Conservation (phyloP, 2,888 invertebrate genomes). For the Plagodis dolabraria region DNA sequence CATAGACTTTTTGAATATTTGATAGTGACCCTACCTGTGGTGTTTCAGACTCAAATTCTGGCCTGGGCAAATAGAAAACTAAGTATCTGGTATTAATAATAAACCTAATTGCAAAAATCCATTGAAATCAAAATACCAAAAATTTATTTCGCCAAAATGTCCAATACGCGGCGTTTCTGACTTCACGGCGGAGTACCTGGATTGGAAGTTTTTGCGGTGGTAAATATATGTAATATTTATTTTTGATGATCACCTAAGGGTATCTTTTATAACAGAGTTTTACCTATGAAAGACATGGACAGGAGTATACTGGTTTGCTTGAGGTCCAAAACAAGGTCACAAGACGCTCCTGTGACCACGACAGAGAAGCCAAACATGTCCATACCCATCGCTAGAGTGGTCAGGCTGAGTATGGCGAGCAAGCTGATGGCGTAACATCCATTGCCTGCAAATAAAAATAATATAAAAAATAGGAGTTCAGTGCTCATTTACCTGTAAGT, state of each 20-base stretch:
- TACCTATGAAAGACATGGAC: conserved; percentile 87
- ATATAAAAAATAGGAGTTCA: too few species aligned
- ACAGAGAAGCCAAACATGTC: conserved; percentile 64
- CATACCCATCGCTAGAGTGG: conserved; percentile 49
- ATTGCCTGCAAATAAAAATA: conserved; percentile 42
- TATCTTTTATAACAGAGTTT: conserved; percentile 32
- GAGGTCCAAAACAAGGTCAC: conserved; percentile 62
- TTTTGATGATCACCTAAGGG: not conserved
- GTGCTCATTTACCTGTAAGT: too few species aligned
- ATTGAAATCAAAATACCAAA: too few species aligned
- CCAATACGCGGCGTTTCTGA: too few species aligned
- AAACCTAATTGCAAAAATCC: too few species aligned
- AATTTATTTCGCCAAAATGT: too few species aligned
- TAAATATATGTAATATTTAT: not conserved
- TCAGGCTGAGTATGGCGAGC: conserved; percentile 44
- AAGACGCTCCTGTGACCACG: conserved; percentile 49
- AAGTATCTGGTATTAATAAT: too few species aligned
- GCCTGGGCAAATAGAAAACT: too few species aligned
- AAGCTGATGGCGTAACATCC: conserved; percentile 52
- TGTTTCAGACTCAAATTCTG: too few species aligned
- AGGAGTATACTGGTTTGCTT: conserved; percentile 86
- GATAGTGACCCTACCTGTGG: too few species aligned
- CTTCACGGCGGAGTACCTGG: too few species aligned
- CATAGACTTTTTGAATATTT: too few species aligned
- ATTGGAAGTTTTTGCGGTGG: not conserved